Evolutionary conservation across 2,113 vertebrate genomes (phyloP).

Genomic region (Lamprotornis superbus): DNA sequence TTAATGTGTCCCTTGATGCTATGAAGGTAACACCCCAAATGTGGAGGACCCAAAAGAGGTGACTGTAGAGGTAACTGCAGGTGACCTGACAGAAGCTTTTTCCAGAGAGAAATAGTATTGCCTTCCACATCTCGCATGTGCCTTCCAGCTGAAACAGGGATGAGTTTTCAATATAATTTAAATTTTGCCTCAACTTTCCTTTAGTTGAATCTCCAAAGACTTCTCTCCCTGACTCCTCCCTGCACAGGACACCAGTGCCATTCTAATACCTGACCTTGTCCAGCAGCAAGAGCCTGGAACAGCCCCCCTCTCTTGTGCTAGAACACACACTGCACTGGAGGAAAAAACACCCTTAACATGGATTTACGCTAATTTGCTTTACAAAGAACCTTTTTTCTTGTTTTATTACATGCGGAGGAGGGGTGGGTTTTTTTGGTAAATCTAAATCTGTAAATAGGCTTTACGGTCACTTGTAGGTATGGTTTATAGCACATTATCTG

Average conservation of each 20-base stretch:
- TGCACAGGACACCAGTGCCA: neutral
- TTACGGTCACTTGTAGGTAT: constrained; percentile 40
- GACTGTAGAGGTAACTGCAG: neutral
- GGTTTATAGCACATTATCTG: constrained; percentile 48
- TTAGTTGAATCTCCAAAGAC: neutral
- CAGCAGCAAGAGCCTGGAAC: neutral
- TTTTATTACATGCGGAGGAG: neutral
- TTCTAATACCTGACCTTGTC: neutral
- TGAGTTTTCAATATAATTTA: neutral
- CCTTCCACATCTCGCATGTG: neutral
- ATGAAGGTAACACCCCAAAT: neutral
- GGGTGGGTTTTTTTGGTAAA: constrained; percentile 28
- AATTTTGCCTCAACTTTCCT: neutral
- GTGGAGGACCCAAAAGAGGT: neutral
- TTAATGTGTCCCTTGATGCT: neutral
- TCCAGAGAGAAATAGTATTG: fast-evolving
- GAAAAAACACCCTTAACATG: neutral
- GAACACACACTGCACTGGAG: neutral
- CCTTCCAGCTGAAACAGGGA: neutral
- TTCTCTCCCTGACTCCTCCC: neutral
- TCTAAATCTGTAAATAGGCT: constrained; percentile 48
- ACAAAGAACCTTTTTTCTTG: neutral
- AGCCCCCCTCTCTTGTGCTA: neutral
- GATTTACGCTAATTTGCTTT: neutral
- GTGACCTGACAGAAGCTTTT: neutral